Base-by-base conservation (phyloP, 1,140 invertebrate species). In the Bicyclus anynana region DNA sequence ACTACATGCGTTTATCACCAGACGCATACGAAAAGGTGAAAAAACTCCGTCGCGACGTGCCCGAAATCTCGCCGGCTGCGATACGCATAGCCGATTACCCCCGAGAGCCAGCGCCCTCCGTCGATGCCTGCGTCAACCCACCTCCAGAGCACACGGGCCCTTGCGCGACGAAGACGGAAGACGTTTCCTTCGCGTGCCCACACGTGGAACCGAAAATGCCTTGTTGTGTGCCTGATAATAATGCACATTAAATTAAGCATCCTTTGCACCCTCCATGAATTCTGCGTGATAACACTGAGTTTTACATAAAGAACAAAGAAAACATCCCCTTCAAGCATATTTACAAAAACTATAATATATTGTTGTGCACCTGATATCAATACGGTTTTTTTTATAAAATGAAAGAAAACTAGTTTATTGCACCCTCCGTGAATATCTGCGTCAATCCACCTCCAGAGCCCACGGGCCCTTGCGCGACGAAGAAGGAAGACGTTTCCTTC, bases 401-500 rank as follows among this genome's bases (percentile, higher is more conserved):
- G n/a, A n/a, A n/a, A n/a, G n/a, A n/a, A n/a, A n/a, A n/a, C n/a
- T n/a, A n/a, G n/a, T n/a, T n/a, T n/a, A n/a, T n/a, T n/a, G 26
- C 50, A 2, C 74, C 75, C 0, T 26, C 67, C 0, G 59, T 80
- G 2, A 67, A 63, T 13, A 42, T 57, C 1, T 87, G 84, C 48
- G 0, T 71, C 1, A 51, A 44, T 10, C 40, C 69, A 0, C 71
- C 71, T 0, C 59, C 69, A 1, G 63, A 69, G 20, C 52, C 26
- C 27, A 53, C 52, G 2, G 65, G 69, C 0, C 74, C 77, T 0
- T 84, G 82, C 33, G 64, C 53, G 17, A 57, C 47, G 13, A 74
- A 72, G 54, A 65, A 73, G 18, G 81, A 86, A 60, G 83, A 87
- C 29, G 84, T 87, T 2, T 57, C 76, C n/a, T 87, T 87, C 59